Evolutionary conservation across 2,888 invertebrate genomes (phyloP), one percentile per base, ranked within the genome.

Genomic region (Dastarcus helophoroides): DNA sequence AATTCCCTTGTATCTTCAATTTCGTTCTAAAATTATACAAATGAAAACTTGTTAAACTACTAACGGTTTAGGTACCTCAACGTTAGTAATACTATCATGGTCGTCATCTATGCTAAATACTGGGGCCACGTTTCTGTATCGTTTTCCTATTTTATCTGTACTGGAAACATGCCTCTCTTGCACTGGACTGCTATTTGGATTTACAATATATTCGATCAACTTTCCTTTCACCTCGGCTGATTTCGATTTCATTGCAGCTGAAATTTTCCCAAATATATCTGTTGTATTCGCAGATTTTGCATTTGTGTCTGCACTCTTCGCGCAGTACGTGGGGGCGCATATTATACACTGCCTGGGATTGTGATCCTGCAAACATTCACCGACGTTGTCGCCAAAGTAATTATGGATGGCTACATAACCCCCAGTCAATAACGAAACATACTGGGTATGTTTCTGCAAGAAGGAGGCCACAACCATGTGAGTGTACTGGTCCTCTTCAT

Each of bases 401-500:
- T 84, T 80, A 51, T 86, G 86, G 40, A 86, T 76, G 14, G 83
- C 79, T 47, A 69, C 67, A 63, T 93, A 97, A 3, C 97, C 97
- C 33, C 94, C 93, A 41, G 81, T 79, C 11, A 94, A 71, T 62
- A 94, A 74, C 26, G 91, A 89, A 26, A 98, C 88, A 57, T 88
- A 94, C 48, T 84, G 82, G 1, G 85, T 86, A 54, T 89, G 85
- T 56, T 86, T 83, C 62, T 95, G 94, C 26, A 98, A 68, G 60
- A 98, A 95, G 33, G 90, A 89, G 4, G 97, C 90, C 9, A 98
- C 88, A 13, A 95, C 94, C 97, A 98, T 98, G 56, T 94, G 85
- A 10, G 94, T 90, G 56, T 91, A 93, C 47, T 86, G 86, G 59
- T 95, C 94, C 63, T 91, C 89, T 53, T 93, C 91, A 44, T 83